Base-by-base conservation (phyloP, 2,797 vertebrate genomes). In the Remorina albescens region DNA sequence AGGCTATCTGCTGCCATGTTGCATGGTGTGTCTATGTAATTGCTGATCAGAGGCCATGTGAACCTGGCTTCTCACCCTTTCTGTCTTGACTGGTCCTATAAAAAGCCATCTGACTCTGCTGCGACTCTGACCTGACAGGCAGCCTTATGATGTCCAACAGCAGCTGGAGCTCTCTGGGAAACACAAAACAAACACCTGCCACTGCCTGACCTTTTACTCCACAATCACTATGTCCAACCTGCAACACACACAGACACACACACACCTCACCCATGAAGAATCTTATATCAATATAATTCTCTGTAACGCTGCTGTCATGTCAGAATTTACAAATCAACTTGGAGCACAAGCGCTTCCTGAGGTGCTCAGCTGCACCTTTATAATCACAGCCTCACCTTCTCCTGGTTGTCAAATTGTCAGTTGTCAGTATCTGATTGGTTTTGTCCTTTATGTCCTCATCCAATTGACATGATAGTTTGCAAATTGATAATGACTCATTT, bases 21-120 rank as follows among this genome's bases (percentile, higher is more conserved):
- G 74, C 70, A 41, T 78, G 76, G 68, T 80, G 82, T 90, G 88
- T 90, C 90, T 92, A 85, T 85, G 86, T 86, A 85, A 90, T 59
- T 69, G 81, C 66, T 70, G 75, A 67, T 51, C 36, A n/a, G 59
- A 39, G 56, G 67, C 71, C 77, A 81, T 63, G 74, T 81, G 77
- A 89, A 83, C 32, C 78, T 21, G 57, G 26, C 78, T 61, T 80
- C 85, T 88, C 84, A 46, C 84, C 80, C 83, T 68, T 73, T 77
- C 85, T 63, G 65, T 74, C 81, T 87, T 85, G 87, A 84, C 86
- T 44, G 81, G 13, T 88, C 88, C 94, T 95, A 95, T 93, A 94
- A 94, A 95, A 95, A 95, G 93, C 79, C 25, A 0, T 0, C 74
- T 87, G 87, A 91, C 88, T 84, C 87, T 10, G 56, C 69, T 51